Evolutionary conservation across 2,888 invertebrate genomes (phyloP).

Genomic region (Oscheius sp.): DNA sequence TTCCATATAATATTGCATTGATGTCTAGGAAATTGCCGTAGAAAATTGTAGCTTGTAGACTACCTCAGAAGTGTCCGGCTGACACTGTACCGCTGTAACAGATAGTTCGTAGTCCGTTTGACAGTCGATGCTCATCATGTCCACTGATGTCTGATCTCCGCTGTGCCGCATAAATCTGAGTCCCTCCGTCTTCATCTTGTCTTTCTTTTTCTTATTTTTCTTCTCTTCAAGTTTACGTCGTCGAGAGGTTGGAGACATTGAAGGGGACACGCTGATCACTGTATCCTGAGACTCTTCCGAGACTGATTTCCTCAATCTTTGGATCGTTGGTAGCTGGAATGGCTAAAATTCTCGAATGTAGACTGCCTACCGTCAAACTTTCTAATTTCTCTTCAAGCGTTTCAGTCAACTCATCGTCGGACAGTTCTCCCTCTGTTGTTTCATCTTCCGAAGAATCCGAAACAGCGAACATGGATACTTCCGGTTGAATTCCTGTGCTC

Average conservation of each 20-base stretch:
- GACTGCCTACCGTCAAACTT: neutral
- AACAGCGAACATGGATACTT: conserved; percentile 56
- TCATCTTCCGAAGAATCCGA: conserved; percentile 25
- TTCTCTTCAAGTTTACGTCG: conserved; percentile 8
- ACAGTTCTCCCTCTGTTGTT: conserved; percentile 1
- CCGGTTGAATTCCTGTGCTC: conserved; percentile 63
- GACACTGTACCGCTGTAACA: conserved; percentile 5
- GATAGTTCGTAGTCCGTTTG: conserved; percentile 19
- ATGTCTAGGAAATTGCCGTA: conserved; percentile 20
- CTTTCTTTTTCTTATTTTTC: conserved; percentile 8
- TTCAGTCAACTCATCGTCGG: conserved; percentile 3
- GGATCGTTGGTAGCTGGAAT: conserved; percentile 23
- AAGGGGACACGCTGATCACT: conserved; percentile 43
- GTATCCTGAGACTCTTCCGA: conserved; percentile 54
- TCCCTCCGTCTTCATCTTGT: conserved; percentile 35
- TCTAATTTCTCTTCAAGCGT: conserved; percentile 20
- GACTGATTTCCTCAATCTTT: conserved; percentile 43
- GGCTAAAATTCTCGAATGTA: neutral
- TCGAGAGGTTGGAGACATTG: conserved; percentile 22
- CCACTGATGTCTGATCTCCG: conserved; percentile 42
- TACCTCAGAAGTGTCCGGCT: conserved; percentile 23
- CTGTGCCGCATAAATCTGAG: conserved; percentile 53
- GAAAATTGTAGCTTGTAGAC: no score
- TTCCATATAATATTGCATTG: conserved; percentile 37
- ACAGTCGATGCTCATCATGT: neutral